Percentiles rank a stretch among this genome's conserved stretches.
These are phyloP conservation scores for Callorhinus ursinus DNA, from an alignment of 2,113 vertebrate species.

Conservation along the genomic window DNA sequence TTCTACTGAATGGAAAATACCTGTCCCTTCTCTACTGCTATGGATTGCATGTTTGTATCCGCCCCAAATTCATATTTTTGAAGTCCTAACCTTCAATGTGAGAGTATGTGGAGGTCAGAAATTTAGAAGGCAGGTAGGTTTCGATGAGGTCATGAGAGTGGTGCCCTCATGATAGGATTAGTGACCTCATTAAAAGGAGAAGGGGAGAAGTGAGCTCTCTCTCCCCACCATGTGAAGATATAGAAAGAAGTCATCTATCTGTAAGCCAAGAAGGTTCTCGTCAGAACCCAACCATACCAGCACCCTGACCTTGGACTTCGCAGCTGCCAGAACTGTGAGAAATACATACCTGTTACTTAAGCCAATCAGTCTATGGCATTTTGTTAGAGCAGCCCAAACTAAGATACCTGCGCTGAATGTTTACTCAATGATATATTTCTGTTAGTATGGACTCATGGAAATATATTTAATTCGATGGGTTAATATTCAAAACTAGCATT, in stretches of 20 bases:
- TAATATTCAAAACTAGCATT: background rate
- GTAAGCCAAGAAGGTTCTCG: background rate
- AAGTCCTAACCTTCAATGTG: background rate
- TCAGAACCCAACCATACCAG: background rate
- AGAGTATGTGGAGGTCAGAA: background rate
- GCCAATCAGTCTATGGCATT: background rate
- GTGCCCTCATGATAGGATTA: background rate
- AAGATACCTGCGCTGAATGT: background rate
- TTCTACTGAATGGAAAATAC: background rate
- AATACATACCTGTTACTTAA: background rate
- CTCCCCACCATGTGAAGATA: background rate
- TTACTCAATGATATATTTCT: background rate
- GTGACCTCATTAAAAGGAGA: background rate
- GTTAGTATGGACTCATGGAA: background rate
- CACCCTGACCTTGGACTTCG: background rate
- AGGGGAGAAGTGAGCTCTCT: background rate
- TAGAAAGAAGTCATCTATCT: background rate
- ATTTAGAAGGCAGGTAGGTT: background rate
- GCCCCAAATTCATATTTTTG: background rate
- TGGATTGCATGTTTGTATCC: background rate
- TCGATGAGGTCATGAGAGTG: background rate
- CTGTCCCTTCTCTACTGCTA: background rate
- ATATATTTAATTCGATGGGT: background rate
- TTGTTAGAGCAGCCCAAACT: background rate
- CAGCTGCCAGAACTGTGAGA: background rate